Conservation (phyloP, 2,113 vertebrate species). For the Hypocryptadius cinnamomeus region DNA sequence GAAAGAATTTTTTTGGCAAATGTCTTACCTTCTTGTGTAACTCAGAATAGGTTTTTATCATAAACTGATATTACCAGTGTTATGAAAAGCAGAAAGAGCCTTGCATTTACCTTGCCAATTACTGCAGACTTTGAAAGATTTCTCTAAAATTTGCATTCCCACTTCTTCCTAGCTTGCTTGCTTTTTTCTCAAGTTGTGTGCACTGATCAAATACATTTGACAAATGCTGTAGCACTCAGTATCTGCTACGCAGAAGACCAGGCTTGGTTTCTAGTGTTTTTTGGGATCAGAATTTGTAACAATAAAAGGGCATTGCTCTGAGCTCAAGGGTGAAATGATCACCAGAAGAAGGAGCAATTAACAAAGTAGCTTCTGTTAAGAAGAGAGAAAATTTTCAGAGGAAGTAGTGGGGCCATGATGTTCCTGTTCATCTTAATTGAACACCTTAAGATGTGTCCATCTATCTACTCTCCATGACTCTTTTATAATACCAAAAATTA, state of each 20-base stretch:
- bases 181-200: not conserved
- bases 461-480: not conserved
- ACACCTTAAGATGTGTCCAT: not conserved
- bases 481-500: not conserved
- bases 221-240: not conserved
- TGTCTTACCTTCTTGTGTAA: slow-evolving; percentile 39
- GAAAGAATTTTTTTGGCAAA: slow-evolving; percentile 46
- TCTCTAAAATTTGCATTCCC: not conserved
- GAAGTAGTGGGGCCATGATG: not conserved
- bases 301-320: not conserved
- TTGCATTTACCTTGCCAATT: slow-evolving; percentile 24
- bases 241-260: not conserved
- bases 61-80: slow-evolving; percentile 21
- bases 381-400: not conserved
- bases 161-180: not conserved
- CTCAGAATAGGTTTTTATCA: slow-evolving; percentile 47
- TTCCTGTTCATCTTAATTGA: not conserved
- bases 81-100: slow-evolving; percentile 31
- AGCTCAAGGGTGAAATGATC: not conserved
- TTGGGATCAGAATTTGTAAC: not conserved
- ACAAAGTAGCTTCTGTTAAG: not conserved
- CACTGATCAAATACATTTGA: not conserved
- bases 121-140: slow-evolving; percentile 16
- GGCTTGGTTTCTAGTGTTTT: not conserved
- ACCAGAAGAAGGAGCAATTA: not conserved